Evolutionary conservation across 2,113 vertebrate species (phyloP).

Genomic region (Cyanistes caeruleus): DNA sequence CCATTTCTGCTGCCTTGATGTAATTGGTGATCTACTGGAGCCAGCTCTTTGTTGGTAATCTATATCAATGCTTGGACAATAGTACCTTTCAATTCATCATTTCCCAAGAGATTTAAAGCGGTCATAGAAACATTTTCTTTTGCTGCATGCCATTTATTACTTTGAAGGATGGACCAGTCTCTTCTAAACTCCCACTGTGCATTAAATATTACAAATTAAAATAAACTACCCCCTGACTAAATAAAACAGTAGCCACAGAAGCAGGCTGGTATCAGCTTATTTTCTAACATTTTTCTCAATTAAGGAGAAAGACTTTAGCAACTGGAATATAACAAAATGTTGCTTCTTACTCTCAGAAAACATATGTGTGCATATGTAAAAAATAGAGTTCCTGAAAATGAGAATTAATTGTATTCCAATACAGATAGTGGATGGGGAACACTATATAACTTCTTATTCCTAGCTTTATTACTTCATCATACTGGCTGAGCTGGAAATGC

Average conservation of each 20-base stretch:
- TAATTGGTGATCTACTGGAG: slow-evolving; percentile 60
- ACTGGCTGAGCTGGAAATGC: neutral
- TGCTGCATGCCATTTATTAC: slow-evolving; percentile 5
- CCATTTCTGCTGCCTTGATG: slow-evolving; percentile 38
- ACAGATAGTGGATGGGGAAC: neutral
- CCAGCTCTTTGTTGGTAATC: slow-evolving; percentile 51
- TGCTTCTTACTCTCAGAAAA: neutral
- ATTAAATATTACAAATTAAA: slow-evolving; percentile 69
- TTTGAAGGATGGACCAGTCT: slow-evolving; percentile 23
- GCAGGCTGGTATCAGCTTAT: slow-evolving; percentile 6
- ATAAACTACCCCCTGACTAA: slow-evolving; percentile 34
- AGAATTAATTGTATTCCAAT: slow-evolving; percentile 34
- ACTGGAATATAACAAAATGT: neutral
- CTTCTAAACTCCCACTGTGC: slow-evolving; percentile 19
- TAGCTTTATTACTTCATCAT: slow-evolving; percentile 24
- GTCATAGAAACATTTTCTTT: slow-evolving; percentile 53
- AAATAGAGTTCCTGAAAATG: neutral
- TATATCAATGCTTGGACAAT: neutral
- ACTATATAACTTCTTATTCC: neutral
- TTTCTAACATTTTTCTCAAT: slow-evolving; percentile 57
- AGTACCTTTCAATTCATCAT: slow-evolving; percentile 30
- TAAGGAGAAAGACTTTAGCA: neutral
- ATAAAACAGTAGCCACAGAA: slow-evolving; percentile 11
- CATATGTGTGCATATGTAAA: neutral
- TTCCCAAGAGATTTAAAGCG: slow-evolving; percentile 64